Evolutionary conservation across 2,888 invertebrate genomes (phyloP), one percentile per base, ranked within the genome.

Genomic region (Drosophila emarginata): DNA sequence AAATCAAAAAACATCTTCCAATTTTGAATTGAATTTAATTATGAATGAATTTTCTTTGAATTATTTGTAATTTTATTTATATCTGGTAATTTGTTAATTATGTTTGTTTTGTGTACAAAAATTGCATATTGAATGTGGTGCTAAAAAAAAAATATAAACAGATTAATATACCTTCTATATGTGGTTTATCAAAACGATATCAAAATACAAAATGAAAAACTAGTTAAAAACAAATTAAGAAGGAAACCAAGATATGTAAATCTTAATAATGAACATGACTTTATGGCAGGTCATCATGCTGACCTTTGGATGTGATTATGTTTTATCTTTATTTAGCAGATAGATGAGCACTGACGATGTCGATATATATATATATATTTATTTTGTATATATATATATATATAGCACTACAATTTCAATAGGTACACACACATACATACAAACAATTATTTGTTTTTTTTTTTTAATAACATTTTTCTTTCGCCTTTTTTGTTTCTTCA

Each of bases 241-340:
- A 51, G 15, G 32, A 51, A 28, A 45, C 21, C 18, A 45, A 21
- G 39, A 57, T 71, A 32, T 45, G 21, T 70, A 23, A 23, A 71
- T 51, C 59, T 45, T 71, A 64, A 57, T 57, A 64, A 65, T 72
- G 72, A 72, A 61, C 73, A 72, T 72, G 72, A 72, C 66, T 72
- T 57, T 72, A 72, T 72, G 72, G 72, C 72, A 45, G 71, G 61
- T 37, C 58, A 40, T 12, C 11, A 21, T 15, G 57, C 26, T 61
- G 53, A 53, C 32, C 74, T 1, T 50, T 74, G n/a, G 72, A 70
- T 71, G 77, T 71, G 83, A 68, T 72, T 70, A 52, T 74, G 79
- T 76, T 81, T 73, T 76, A 66, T 69, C 32, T 50, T 50, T 76
- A 74, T 65, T 70, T 77, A 69, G 62, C 53, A 37, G 57, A 64